Evolutionary conservation across 2,888 invertebrate species (phyloP), one percentile per base, ranked within the genome.

Genomic region (Drosophila quinaria): DNA sequence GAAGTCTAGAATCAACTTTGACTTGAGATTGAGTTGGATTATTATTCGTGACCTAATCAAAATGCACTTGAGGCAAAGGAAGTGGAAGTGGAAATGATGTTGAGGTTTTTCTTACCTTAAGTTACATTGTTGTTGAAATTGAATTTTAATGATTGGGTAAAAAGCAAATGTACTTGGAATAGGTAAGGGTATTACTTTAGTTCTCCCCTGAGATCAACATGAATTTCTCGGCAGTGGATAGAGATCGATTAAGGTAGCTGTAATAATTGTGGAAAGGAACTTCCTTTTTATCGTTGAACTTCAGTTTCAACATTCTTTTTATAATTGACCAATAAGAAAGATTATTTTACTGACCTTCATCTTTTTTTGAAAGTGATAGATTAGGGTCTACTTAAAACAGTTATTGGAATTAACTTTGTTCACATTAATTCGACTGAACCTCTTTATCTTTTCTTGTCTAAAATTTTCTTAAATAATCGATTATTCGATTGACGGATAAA

Each of bases 121-220:
- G 15, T 9, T 15, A 39, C 54, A 42, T 29, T 39, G 11, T 60
- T 52, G 10, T 6, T 69, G 52, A 78, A 83, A 86, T 76, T 80
- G 62, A 78, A 75, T 67, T 84, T 86, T 86, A 86, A 83, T 83
- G 83, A 70, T 56, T 46, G 9, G 33, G 15, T 41, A 8, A 9
- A 44, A 49, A 29, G 41, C 3, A 13, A 10, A 47, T 37, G 46
- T 19, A 56, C 52, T 70, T 70, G 49, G 41, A 39, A 39, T 61
- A 68, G 76, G 70, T 71, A 56, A 37, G 37, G 9, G 15, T 46
- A 44, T 35, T 33, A 22, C n/a, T 37, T 17, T 0, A 4, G 35
- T 35, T 15, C 25, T 37, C 29, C 13, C 25, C 9, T 8, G 37
- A 37, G 37, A 29, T 29, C 13, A 47, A 17, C 13, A 17, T 1